Base-by-base conservation (phyloP, 2,797 vertebrate genomes). In the Apogon hyalosoma region DNA sequence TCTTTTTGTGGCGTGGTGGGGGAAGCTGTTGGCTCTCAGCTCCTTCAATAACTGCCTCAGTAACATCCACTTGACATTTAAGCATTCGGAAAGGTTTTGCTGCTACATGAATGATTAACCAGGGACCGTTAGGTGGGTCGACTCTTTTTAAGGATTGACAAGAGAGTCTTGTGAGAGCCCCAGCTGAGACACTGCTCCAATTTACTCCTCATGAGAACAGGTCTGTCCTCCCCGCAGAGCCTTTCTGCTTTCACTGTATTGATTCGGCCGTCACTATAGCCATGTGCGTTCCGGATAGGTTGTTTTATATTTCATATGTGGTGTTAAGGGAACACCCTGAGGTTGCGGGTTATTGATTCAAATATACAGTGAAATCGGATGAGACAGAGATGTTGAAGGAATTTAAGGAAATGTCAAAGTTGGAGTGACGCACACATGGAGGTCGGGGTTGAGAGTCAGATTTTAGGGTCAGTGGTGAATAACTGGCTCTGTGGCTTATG, bases 41-140 rank as follows among this genome's bases (percentile, higher is more conserved):
- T 39, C 28, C 15, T 33, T 64, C 18, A 48, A 4, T 4, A 14
- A 46, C 19, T 38, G 40, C 16, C 11, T 13, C 19, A 11, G 3
- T 13, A 56, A 54, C 11, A 59, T 46, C 50, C 21, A 57, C 50
- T 57, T 73, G 69, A 63, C 58, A 64, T 76, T 75, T 76, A 3
- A 41, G 56, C 13, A 18, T 45, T 53, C 50, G 50, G 6, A 69
- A 70, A 70, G 61, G 46, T 33, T 45, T 15, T 21, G 28, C 40
- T 14, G 33, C 18, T 3, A 31, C 40, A 54, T 67, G 8, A 66
- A 75, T 63, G 51, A 52, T 63, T 53, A 59, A 65, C 21, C 16
- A 38, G 19, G 13, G 38, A 19, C 16, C 45, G 10, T 43, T 36
- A 60, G 43, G 31, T 11, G n/a, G 38, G 11, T 9, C 46, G 19